phyloP scores from a whole-genome alignment of 2,888 invertebrate species.

The Xestia c-nigrum region DNA sequence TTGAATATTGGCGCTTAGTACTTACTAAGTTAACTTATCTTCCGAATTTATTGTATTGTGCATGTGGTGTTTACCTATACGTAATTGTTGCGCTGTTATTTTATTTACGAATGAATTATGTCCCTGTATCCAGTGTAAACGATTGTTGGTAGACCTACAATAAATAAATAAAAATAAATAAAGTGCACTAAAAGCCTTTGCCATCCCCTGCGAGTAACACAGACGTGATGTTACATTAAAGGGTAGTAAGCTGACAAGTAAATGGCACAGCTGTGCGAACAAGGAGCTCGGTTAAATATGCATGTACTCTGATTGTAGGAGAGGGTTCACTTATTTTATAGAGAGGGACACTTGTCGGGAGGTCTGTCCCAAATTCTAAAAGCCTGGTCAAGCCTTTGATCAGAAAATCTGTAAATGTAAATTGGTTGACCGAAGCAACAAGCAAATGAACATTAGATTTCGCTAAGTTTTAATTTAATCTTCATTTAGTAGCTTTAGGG shows the following conservation, averaged over 20 bases:
- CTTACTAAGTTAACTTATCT: too few relatives aligned
- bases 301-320: slow-evolving; percentile 41
- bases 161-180: too few relatives aligned
- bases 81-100: too few relatives aligned
- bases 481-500: neutral
- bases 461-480: too few relatives aligned
- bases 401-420: slow-evolving; percentile 28
- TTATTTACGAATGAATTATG: too few relatives aligned
- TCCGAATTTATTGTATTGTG: too few relatives aligned
- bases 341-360: neutral
- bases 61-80: too few relatives aligned
- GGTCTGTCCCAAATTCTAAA: slow-evolving; percentile 13
- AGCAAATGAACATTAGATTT: neutral
- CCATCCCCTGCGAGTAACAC: neutral
- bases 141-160: too few relatives aligned
- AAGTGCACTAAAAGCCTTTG: neutral
- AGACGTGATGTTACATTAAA: slow-evolving; percentile 11
- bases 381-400: slow-evolving; percentile 37
- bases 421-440: slow-evolving; percentile 4
- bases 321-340: slow-evolving; percentile 15
- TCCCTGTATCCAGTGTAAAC: too few relatives aligned
- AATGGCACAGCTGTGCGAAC: slow-evolving; percentile 41
- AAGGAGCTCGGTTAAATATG: slow-evolving; percentile 46
- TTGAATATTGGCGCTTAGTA: too few relatives aligned
- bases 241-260: slow-evolving; percentile 38